Conservation (phyloP, 2,113 vertebrate species). For the Dipodomys merriami region DNA sequence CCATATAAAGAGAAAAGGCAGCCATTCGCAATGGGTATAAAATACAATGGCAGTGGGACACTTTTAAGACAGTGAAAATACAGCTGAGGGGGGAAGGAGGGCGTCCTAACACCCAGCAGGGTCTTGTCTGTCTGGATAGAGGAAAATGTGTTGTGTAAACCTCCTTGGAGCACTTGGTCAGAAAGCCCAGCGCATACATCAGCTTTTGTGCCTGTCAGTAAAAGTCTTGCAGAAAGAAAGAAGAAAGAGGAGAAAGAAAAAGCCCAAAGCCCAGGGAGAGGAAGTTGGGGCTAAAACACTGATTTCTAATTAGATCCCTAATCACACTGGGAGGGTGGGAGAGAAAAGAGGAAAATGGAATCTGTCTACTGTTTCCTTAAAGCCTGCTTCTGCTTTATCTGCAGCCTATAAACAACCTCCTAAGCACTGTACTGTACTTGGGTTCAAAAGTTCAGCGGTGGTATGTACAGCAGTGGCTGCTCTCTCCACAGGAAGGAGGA, state of each 20-base stretch:
- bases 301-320: constrained; percentile 80
- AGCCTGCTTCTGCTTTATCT: constrained; percentile 70
- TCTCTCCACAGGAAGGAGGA: background rate
- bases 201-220: constrained; percentile 61
- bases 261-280: constrained; percentile 62
- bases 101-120: background rate
- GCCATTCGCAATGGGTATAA: constrained; percentile 10
- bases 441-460: constrained; percentile 73
- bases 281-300: constrained; percentile 75
- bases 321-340: constrained; percentile 68
- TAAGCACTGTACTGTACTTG: constrained; percentile 47
- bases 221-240: constrained; percentile 27
- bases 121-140: background rate
- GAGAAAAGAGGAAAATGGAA: constrained; percentile 69
- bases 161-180: constrained; percentile 56
- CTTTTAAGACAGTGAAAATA: background rate
- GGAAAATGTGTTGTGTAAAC: constrained; percentile 48
- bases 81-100: background rate
- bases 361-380: constrained; percentile 77
- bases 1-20: background rate
- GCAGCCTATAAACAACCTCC: constrained; percentile 66
- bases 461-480: constrained; percentile 35
- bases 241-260: constrained; percentile 56
- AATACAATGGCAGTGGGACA: background rate
- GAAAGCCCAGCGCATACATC: constrained; percentile 64